Conservation (phyloP, 2,888 invertebrate species). For the Drosophila differens region DNA sequence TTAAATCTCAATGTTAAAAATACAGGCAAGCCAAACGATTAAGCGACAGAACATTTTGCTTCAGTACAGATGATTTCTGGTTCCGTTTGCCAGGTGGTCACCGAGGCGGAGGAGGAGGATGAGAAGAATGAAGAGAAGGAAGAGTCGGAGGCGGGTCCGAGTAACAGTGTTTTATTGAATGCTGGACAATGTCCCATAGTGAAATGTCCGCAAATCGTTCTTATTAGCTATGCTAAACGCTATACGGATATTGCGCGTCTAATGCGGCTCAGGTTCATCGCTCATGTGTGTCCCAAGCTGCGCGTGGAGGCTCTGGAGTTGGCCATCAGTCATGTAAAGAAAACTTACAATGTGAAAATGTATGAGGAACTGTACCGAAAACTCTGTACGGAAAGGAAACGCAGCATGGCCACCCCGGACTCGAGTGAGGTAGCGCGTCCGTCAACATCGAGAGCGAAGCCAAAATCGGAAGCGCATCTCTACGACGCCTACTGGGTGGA, state of each 20-base stretch:
- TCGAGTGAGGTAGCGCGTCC: conserved; percentile 26
- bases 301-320: conserved; percentile 58
- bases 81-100: conserved; percentile 7
- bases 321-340: conserved; percentile 63
- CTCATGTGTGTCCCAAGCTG: conserved; percentile 63
- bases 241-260: conserved; percentile 52
- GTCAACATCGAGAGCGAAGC: background rate
- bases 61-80: conserved; percentile 41
- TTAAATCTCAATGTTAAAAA: background rate
- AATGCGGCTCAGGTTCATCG: conserved; percentile 62
- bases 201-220: conserved; percentile 37
- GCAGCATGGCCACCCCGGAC: background rate
- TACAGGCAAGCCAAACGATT: background rate
- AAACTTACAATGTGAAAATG: conserved; percentile 61
- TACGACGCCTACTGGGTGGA: conserved; percentile 67
- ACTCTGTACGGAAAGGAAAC: conserved; percentile 41
- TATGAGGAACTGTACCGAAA: conserved; percentile 59
- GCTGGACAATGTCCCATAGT: conserved; percentile 29
- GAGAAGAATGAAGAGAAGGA: background rate
- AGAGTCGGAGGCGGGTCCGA: background rate
- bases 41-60: background rate
- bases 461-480: background rate
- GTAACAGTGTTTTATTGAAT: background rate
- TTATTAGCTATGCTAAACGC: conserved; percentile 56
- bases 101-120: background rate